Evolutionary conservation across 1,140 invertebrate species (phyloP), one percentile per base, ranked within the genome.

Genomic region (Heterodera carotae): DNA sequence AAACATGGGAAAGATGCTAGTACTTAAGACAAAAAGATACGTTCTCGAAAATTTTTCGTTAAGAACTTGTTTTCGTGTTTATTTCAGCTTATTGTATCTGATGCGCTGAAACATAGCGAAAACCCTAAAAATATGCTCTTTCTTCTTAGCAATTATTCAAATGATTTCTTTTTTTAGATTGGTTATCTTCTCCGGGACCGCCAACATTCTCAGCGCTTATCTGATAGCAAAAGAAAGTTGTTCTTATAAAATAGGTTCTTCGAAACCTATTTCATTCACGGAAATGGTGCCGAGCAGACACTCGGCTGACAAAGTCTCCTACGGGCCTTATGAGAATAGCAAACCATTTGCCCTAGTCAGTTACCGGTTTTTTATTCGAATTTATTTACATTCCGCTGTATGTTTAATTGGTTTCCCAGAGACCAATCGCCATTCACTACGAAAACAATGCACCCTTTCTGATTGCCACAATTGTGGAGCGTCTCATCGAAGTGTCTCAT

Each of bases 401-500:
- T 80, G 78, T 67, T 66, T 10, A 43, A 43, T 43, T 43, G 6
- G 48, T 78, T 18, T 59, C 84, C 36, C 73, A 84, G 82, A 84
- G 80, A 31, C 67, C 78, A 34, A 80, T 85, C 53, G 76, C 82
- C 22, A 89, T 98, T 69, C 97, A 99, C 88, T 97, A 93, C 88
- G 97, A 98, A 88, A 99, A 98, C 89, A 96, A 97, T 87, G 91
- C 93, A 66, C 96, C 97, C 66, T 98, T 99, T 88, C 89, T 99
- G 62, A 94, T 93, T 34, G 93, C 98, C 0, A 94, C 93, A 0
- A 90, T 90, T 53, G 88, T 99, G 80, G 92, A 94, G 76, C 91
- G 97, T 53, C 89, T 92, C 0, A 94, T 99, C 85, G 96, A 99
- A 89, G 91, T 99, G 1, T 99, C 96, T 0, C 96, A 98, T 88